phyloP scores from a whole-genome alignment of 2,888 invertebrate species.

The Lycaena phlaeas region DNA sequence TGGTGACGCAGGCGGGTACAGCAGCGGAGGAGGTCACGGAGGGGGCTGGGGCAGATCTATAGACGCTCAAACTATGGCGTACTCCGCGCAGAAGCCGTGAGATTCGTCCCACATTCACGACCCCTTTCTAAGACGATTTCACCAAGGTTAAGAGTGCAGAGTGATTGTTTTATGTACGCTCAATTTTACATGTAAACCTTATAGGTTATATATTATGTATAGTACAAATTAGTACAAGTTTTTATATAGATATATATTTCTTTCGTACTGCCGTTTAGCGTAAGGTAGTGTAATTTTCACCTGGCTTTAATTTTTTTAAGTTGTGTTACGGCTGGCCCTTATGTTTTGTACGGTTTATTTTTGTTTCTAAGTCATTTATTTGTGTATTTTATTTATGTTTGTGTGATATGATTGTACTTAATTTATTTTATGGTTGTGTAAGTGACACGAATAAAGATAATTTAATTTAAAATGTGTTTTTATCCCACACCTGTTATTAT shows the following conservation, averaged over 20 bases:
- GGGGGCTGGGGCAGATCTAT: conserved; percentile 83
- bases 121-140: conserved; percentile 52
- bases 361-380: conserved; percentile 14
- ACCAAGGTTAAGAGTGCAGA: conserved; percentile 43
- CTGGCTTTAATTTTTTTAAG: conserved; percentile 17
- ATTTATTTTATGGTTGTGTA: conserved; percentile 9
- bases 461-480: neutral
- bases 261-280: neutral
- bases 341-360: conserved; percentile 9
- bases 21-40: conserved; percentile 55
- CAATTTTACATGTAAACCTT: conserved; percentile 27
- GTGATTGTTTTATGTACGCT: conserved; percentile 45
- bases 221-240: neutral
- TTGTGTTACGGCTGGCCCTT: conserved; percentile 13
- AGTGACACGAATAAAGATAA: neutral
- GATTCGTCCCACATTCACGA: conserved; percentile 41
- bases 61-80: conserved; percentile 85
- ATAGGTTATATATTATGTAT: conserved; percentile 16
- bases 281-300: conserved; percentile 1
- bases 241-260: neutral
- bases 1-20: conserved; percentile 73
- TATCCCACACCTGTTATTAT: neutral
- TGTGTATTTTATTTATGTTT: conserved; percentile 7
- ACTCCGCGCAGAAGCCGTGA: conserved; percentile 79
- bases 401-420: conserved; percentile 9